Percentiles rank a stretch among this genome's conserved stretches.
Conservation (phyloP, 1,140 invertebrate genomes). For the Camponotus floridanus region DNA sequence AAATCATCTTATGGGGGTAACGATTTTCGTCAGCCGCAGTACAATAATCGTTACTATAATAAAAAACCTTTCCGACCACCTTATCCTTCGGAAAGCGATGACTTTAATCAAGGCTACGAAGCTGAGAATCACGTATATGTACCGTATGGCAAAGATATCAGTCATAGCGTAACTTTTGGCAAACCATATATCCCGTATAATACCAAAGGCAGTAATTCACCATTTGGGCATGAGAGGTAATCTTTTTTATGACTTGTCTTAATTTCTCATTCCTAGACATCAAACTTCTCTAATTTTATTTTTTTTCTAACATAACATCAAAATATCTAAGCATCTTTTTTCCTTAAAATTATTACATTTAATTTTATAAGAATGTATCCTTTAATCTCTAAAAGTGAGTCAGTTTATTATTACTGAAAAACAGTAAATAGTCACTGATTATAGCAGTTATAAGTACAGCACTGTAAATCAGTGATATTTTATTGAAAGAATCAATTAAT, state of each 20-base stretch:
- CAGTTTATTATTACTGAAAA: no score
- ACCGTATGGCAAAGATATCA: slow-evolving; percentile 79
- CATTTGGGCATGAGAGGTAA: slow-evolving; percentile 70
- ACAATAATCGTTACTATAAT: slow-evolving; percentile 15
- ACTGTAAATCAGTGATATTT: no score
- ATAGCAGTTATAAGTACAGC: no score
- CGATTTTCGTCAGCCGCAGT: slow-evolving; percentile 47
- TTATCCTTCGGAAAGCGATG: slow-evolving; percentile 76
- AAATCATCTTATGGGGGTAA: slow-evolving; percentile 46
- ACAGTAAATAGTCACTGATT: no score
- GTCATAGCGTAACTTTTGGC: slow-evolving; percentile 76
- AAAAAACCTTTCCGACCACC: slow-evolving; percentile 47
- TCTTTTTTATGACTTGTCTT: background rate
- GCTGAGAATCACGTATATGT: slow-evolving; percentile 76
- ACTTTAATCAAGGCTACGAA: slow-evolving; percentile 79
- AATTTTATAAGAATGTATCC: background rate
- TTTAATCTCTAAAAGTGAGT: background rate
- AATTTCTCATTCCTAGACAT: background rate
- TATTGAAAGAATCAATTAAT: no score
- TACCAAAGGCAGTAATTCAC: slow-evolving; percentile 72
- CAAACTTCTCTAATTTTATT: background rate
- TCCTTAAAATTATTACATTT: background rate
- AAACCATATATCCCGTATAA: slow-evolving; percentile 81
- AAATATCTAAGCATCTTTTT: background rate
- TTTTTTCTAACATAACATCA: no score